phyloP scores from a whole-genome alignment of 1,140 invertebrate genomes.

The Eciton burchellii region DNA sequence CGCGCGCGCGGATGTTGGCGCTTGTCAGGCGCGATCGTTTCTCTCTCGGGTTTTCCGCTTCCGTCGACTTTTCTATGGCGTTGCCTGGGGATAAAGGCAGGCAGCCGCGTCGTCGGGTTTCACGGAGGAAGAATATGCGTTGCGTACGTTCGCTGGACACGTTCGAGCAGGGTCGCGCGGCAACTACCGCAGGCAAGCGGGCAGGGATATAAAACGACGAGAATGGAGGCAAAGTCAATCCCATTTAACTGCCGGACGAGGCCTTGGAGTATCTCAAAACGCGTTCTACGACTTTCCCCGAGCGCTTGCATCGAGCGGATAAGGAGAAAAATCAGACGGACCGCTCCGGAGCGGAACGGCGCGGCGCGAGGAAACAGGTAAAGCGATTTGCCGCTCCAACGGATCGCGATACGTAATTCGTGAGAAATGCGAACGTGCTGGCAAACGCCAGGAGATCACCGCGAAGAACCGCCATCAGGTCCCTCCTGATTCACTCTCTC shows the following conservation, averaged over 20 bases:
- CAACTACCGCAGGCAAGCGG: background rate
- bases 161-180: background rate
- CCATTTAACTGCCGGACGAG: constrained; percentile 59
- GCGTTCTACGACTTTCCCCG: constrained; percentile 57
- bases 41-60: constrained; percentile 38
- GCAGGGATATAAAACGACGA: constrained; percentile 55
- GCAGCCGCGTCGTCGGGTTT: constrained; percentile 27
- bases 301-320: constrained; percentile 42
- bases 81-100: background rate
- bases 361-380: constrained; percentile 40
- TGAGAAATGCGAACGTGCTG: background rate
- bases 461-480: too few relatives aligned
- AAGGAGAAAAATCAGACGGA: constrained; percentile 49
- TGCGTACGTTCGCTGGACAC: constrained; percentile 13
- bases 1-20: too few relatives aligned
- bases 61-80: constrained; percentile 29
- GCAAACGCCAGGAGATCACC: too few relatives aligned
- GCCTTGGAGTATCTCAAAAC: constrained; percentile 58
- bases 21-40: constrained; percentile 26
- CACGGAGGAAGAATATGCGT: constrained; percentile 23
- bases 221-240: constrained; percentile 54
- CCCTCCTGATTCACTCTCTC: too few relatives aligned
- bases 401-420: constrained; percentile 35
- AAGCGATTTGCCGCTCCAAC: constrained; percentile 47
- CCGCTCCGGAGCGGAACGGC: background rate